Evolutionary conservation across 2,888 invertebrate genomes (phyloP), one percentile per base, ranked within the genome.

Genomic region (Diogma glabrata): DNA sequence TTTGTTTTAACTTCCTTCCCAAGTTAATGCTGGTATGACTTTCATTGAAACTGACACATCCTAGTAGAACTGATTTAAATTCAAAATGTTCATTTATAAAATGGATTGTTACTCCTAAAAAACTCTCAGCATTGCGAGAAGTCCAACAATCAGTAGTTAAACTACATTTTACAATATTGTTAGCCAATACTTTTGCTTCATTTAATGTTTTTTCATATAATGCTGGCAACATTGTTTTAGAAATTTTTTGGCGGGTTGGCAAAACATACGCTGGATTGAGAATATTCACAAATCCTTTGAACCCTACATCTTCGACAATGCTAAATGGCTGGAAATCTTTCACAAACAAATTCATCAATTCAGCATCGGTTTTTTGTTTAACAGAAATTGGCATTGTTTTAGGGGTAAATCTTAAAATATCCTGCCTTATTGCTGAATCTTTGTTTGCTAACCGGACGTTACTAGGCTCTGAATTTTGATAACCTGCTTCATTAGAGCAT

Each of bases 101-200:
- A 55, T 63, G 60, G 8, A 40, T 17, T 12, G 50, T 61, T 7
- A 60, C 57, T 19, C 55, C 60, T 36, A 63, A 52, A 55, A 54
- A 62, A 53, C 54, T 59, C 47, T 63, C 62, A 20, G 53, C 58
- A 47, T 57, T 61, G 8, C 51, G 16, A 7, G 63, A 64, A 14
- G 63, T 62, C 62, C 63, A 62, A 47, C 59, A 58, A 54, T 64
- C 63, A 6, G 61, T 62, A 22, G 63, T 63, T 33, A 64, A 14
- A 49, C 58, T 55, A 14, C 59, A 55, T 36, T 51, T 51, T 33
- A 52, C 45, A 38, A 56, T 56, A 6, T 47, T 49, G 49, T 51
- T 49, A 2, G 52, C 24, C 12, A 52, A 47, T n/a, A 52, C 54
- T 57, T 57, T 56, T 54, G 56, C 57, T 57, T 57, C 51, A n/a